A percentile compares a stretch with the other conserved stretches of the same genome.
Evolutionary conservation across 2,113 vertebrate genomes (phyloP).

Genomic region (Dicrurus megarhynchus): DNA sequence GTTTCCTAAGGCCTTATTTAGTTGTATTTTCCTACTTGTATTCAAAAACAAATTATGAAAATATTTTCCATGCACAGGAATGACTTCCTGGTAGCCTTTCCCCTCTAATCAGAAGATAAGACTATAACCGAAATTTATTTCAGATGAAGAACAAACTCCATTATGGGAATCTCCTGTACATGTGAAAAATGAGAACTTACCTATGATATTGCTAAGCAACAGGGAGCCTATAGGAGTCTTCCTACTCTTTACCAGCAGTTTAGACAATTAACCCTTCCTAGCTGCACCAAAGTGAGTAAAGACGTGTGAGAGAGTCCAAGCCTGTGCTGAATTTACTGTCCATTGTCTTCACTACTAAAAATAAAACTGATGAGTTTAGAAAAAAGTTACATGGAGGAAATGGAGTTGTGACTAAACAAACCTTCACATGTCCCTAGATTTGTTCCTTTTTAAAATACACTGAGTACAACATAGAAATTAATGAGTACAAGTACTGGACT

Average conservation of each 20-base stretch:
- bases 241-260: not conserved
- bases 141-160: not conserved
- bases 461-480: not conserved
- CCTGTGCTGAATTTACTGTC: not conserved
- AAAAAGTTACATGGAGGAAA: not conserved
- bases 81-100: not conserved
- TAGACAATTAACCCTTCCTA: not conserved
- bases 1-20: not conserved
- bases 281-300: not conserved
- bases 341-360: not conserved
- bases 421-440: not conserved
- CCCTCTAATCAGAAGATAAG: not conserved
- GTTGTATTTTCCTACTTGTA: not conserved
- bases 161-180: not conserved
- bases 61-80: not conserved
- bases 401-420: not conserved
- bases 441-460: not conserved
- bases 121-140: not conserved
- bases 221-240: not conserved
- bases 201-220: not conserved
- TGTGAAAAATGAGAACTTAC: not conserved
- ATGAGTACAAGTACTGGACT: not conserved
- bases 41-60: not conserved
- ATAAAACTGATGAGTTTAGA: not conserved
- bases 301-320: not conserved